phyloP scores from a whole-genome alignment of 2,888 invertebrate species.

The Cosmia pyralina region DNA sequence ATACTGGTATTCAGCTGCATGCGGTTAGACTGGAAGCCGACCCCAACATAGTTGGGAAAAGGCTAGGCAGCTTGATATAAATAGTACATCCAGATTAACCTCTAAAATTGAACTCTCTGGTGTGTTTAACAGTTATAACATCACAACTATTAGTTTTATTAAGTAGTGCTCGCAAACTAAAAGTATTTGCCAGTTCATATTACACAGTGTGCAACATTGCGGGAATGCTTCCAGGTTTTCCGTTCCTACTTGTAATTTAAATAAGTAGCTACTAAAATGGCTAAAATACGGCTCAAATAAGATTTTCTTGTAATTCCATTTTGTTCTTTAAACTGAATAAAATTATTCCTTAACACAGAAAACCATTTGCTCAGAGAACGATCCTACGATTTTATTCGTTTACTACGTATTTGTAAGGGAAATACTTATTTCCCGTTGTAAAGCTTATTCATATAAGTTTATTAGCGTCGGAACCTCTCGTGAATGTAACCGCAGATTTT shows the following conservation, averaged over 20 bases:
- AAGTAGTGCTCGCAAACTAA: background rate
- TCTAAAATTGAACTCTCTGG: background rate
- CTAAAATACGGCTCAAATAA: conserved; percentile 20
- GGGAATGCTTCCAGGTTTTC: conserved; percentile 7
- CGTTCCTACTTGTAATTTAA: conserved; percentile 25
- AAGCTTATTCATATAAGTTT: conserved; percentile 77
- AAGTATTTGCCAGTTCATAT: conserved; percentile 25
- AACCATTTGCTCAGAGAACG: conserved; percentile 37
- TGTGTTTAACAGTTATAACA: conserved; percentile 9
- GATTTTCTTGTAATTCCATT: conserved; percentile 36
- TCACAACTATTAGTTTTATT: background rate
- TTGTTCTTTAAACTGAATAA: conserved; percentile 28
- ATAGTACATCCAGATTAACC: background rate
- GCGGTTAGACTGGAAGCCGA: no score
- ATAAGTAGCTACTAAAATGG: conserved; percentile 14
- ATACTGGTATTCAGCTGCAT: no score
- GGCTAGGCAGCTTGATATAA: no score
- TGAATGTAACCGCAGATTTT: conserved; percentile 81
- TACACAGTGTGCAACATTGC: conserved; percentile 7
- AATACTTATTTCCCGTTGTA: conserved; percentile 64
- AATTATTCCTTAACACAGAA: conserved; percentile 30
- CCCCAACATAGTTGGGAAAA: no score
- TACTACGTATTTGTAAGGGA: conserved; percentile 43
- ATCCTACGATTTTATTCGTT: conserved; percentile 44
- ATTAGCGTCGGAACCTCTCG: conserved; percentile 75